These are phyloP conservation scores for Willowsia nigromaculata DNA, from an alignment of 2,888 invertebrate species.

Conservation along the genomic window DNA sequence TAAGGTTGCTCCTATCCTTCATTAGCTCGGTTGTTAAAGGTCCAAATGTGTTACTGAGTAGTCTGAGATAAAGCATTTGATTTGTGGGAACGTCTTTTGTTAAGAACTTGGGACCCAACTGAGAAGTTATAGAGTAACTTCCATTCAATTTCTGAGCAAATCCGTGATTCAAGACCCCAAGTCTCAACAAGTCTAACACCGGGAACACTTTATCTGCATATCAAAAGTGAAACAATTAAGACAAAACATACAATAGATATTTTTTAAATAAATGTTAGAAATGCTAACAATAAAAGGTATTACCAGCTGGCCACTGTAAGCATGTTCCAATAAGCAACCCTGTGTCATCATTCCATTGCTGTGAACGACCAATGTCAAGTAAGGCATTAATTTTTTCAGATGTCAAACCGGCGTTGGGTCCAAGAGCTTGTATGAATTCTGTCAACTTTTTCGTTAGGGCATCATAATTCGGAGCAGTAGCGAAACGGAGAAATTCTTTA, in stretches of 20 bases:
- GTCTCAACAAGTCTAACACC: constrained; percentile 90
- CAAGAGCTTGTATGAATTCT: constrained; percentile 76
- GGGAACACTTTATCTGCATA: constrained; percentile 89
- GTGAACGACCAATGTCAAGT: constrained; percentile 65
- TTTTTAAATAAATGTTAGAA: background rate
- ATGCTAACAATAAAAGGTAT: background rate
- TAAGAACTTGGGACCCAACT: constrained; percentile 78
- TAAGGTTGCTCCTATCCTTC: constrained; percentile 83
- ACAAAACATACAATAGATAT: background rate
- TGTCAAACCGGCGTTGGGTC: constrained; percentile 42
- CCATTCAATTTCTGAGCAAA: constrained; percentile 81
- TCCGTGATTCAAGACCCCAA: constrained; percentile 86
- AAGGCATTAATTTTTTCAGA: constrained; percentile 61
- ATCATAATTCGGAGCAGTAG: constrained; percentile 78
- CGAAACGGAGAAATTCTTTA: constrained; percentile 80
- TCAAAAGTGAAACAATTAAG: constrained; percentile 29
- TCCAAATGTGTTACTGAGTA: constrained; percentile 90
- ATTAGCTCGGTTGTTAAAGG: constrained; percentile 83
- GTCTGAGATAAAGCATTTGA: constrained; percentile 88
- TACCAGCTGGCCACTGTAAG: constrained; percentile 71
- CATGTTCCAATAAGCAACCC: constrained; percentile 49
- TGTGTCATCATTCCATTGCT: constrained; percentile 48
- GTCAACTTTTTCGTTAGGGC: constrained; percentile 80
- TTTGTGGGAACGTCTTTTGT: constrained; percentile 84
- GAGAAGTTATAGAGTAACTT: constrained; percentile 80